phyloP scores from a whole-genome alignment of 2,888 invertebrate genomes.

The Spilarctia lutea region DNA sequence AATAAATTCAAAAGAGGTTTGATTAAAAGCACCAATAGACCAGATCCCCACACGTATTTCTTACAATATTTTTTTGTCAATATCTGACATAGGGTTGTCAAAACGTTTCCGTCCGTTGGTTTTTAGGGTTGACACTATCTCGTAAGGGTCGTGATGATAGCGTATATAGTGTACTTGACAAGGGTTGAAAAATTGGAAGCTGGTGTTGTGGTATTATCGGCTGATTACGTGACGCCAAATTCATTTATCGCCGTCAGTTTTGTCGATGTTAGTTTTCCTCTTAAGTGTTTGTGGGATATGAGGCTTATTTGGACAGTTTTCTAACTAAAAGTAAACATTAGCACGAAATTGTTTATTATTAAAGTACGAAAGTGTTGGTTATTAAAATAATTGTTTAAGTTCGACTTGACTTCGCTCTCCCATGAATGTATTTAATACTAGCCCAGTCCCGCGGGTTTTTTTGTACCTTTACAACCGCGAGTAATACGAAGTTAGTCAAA shows the following conservation, averaged over 20 bases:
- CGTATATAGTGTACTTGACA: conserved; percentile 34
- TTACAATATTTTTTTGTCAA: background rate
- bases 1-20: background rate
- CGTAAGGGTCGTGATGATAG: conserved; percentile 28
- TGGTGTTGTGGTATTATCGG: conserved; percentile 4
- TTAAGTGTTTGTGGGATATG: background rate
- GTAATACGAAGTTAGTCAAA: too few species aligned
- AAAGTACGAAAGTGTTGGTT: background rate
- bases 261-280: conserved; percentile 10
- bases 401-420: background rate
- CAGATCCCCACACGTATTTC: background rate
- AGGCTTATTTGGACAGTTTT: background rate
- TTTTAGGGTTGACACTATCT: conserved; percentile 25
- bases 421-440: too few species aligned
- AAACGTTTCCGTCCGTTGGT: conserved; percentile 13
- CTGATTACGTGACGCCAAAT: conserved; percentile 22
- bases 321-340: background rate
- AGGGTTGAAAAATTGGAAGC: conserved; percentile 36
- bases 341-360: background rate
- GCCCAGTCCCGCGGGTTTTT: too few species aligned
- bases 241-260: conserved; percentile 18
- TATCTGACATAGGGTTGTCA: conserved; percentile 6
- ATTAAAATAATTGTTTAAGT: background rate
- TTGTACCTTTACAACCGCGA: too few species aligned
- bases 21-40: background rate